Evolutionary conservation across 1,140 invertebrate genomes (phyloP).

Genomic region (Lucilia sericata): DNA sequence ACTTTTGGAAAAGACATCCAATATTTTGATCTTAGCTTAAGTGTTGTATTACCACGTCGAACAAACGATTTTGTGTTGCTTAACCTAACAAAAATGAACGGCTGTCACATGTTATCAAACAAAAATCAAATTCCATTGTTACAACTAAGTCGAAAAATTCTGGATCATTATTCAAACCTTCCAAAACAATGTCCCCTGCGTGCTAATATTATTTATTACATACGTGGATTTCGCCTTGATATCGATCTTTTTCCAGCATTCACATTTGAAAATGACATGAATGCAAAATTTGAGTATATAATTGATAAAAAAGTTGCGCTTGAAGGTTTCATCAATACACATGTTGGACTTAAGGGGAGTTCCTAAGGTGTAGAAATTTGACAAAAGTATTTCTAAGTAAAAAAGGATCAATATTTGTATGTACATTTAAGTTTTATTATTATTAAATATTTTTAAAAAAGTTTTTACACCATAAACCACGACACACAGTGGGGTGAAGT

Average conservation of each 20-base stretch:
- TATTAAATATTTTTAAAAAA: too few relatives aligned
- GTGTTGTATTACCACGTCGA: conserved; percentile 47
- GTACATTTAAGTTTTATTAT: too few relatives aligned
- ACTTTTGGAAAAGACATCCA: conserved; percentile 50
- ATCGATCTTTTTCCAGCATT: conserved; percentile 54
- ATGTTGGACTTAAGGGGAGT: conserved; percentile 44
- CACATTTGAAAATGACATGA: conserved; percentile 53
- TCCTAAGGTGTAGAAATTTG: neutral
- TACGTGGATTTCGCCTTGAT: conserved; percentile 51
- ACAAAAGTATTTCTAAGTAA: too few relatives aligned
- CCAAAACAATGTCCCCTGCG: conserved; percentile 51
- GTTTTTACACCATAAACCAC: too few relatives aligned
- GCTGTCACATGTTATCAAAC: conserved; percentile 52
- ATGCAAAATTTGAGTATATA: conserved; percentile 53
- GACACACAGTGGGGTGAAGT: too few relatives aligned
- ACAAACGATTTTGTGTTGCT: conserved; percentile 49
- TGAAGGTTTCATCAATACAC: conserved; percentile 51
- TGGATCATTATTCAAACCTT: conserved; percentile 51
- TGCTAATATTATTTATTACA: conserved; percentile 51
- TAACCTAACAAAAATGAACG: conserved; percentile 53
- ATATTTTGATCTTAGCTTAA: conserved; percentile 53
- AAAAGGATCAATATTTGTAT: too few relatives aligned
- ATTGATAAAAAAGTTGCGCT: conserved; percentile 56
- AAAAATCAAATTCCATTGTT: conserved; percentile 54
- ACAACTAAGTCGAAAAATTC: conserved; percentile 51